These are phyloP conservation scores for Diarsia brunnea DNA, from an alignment of 2,888 invertebrate species.

Conservation along the genomic window DNA sequence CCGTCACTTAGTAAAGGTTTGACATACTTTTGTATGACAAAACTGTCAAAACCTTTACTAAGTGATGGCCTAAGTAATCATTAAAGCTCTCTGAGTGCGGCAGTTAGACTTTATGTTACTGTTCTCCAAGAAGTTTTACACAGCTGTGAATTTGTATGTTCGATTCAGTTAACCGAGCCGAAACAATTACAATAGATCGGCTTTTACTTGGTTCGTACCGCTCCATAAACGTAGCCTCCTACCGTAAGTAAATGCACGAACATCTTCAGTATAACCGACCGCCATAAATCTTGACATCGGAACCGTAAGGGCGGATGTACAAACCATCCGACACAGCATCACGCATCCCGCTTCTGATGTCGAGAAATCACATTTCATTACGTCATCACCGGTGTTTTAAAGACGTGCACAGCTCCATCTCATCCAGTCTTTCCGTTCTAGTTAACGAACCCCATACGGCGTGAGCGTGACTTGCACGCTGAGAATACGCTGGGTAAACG, in stretches of 20 bases:
- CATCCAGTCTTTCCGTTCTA: slow-evolving; percentile 47
- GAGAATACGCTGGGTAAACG: slow-evolving; percentile 47
- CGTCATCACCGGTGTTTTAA: slow-evolving; percentile 15
- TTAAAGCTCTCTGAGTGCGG: too few relatives aligned
- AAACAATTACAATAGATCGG: neutral
- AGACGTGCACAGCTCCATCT: slow-evolving; percentile 23
- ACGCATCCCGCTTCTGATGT: too few relatives aligned
- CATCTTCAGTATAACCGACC: neutral
- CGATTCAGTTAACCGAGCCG: neutral
- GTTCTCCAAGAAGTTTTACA: neutral
- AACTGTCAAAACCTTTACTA: too few relatives aligned
- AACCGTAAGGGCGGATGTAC: too few relatives aligned
- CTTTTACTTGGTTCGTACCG: neutral
- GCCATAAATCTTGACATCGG: neutral
- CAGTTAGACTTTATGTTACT: neutral
- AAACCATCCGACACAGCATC: too few relatives aligned
- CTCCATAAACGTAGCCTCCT: neutral
- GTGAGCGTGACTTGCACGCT: slow-evolving; percentile 24
- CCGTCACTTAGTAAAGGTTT: too few relatives aligned
- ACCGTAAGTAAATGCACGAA: neutral
- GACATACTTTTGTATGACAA: too few relatives aligned
- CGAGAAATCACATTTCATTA: neutral
- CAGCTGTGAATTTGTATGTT: neutral
- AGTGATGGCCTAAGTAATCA: too few relatives aligned
- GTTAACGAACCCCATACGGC: slow-evolving; percentile 37